Evolutionary conservation across 2,113 vertebrate genomes (phyloP).

Genomic region (Pygoscelis antarcticus): DNA sequence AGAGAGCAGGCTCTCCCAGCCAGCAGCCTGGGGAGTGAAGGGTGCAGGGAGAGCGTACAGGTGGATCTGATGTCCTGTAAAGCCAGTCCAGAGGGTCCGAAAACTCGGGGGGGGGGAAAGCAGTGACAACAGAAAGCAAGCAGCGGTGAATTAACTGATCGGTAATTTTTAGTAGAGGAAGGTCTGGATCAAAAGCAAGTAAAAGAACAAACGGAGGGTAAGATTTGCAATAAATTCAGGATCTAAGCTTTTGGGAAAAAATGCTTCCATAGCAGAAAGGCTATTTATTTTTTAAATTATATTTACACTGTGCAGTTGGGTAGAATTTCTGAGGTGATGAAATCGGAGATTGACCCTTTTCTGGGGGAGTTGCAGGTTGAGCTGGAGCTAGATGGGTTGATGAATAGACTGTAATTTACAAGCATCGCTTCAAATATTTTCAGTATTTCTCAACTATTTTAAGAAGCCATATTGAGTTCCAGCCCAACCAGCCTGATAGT

Average conservation of each 20-base stretch:
- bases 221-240: not conserved
- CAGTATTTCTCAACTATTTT: constrained; percentile 43
- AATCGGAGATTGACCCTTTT: not conserved
- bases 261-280: not conserved
- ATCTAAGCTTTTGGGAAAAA: not conserved
- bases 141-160: not conserved
- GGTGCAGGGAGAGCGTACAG: not conserved
- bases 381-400: not conserved
- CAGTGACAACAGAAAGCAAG: not conserved
- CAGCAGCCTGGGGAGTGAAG: not conserved
- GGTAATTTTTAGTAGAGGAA: not conserved
- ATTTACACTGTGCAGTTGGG: not conserved
- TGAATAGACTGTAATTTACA: not conserved
- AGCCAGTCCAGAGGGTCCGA: not conserved
- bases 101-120: not conserved
- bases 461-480: constrained; percentile 42
- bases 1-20: not conserved
- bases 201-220: not conserved
- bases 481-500: constrained; percentile 10
- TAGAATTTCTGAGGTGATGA: not conserved
- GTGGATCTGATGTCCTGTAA: not conserved
- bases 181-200: not conserved
- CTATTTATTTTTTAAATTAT: not conserved
- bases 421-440: not conserved
- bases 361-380: not conserved